Evolutionary conservation across 2,797 vertebrate genomes (phyloP).

Genomic region (Buceros bicornis): DNA sequence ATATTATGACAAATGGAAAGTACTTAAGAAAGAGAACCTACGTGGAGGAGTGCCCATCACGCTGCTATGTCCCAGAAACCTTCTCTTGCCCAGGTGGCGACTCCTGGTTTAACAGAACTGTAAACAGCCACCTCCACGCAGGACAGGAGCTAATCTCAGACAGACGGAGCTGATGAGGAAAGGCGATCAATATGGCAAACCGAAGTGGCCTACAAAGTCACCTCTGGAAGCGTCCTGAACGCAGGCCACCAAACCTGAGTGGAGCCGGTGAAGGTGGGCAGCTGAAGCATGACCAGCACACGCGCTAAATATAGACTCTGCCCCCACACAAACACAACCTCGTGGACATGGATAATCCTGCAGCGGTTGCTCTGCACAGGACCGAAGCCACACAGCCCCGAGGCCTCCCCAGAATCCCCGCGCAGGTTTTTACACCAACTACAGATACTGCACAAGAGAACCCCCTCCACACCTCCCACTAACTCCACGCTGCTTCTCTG

Average conservation of each 20-base stretch:
- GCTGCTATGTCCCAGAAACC: background rate
- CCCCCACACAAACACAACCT: background rate
- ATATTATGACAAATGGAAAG: background rate
- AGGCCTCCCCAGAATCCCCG: accelerated
- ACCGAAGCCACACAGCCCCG: background rate
- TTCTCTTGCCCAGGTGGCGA: background rate
- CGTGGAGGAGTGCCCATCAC: background rate
- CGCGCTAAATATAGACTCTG: constrained; percentile 24
- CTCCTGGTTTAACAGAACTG: background rate
- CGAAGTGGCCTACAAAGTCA: background rate
- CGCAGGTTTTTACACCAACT: background rate
- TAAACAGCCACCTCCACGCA: background rate
- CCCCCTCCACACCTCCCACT: background rate
- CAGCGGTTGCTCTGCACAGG: background rate
- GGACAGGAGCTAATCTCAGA: background rate
- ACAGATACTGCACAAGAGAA: background rate
- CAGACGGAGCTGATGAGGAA: background rate
- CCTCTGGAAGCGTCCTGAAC: background rate
- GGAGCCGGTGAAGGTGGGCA: background rate
- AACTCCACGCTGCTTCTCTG: background rate
- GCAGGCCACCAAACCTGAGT: background rate
- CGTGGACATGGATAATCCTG: background rate
- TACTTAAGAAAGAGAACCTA: background rate
- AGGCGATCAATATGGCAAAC: background rate
- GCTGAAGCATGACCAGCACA: background rate